phyloP scores from a whole-genome alignment of 1,140 invertebrate genomes.

The Vollenhovia emeryi region DNA sequence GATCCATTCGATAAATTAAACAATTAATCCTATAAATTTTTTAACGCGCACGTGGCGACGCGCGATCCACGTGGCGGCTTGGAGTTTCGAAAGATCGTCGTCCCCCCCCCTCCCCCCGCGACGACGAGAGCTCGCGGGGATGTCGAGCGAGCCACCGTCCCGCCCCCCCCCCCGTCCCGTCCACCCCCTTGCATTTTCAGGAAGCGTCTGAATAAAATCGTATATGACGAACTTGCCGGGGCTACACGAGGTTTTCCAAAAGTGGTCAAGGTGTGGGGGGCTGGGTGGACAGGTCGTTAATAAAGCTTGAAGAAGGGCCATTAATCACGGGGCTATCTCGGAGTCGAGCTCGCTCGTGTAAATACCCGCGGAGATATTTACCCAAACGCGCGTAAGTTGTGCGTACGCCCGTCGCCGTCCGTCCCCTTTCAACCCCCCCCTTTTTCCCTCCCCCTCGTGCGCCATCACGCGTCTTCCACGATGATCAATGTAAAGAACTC shows the following conservation, averaged over 20 bases:
- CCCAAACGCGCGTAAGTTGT: slow-evolving; percentile 69
- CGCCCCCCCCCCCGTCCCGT: no score
- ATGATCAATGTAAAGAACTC: slow-evolving; percentile 51
- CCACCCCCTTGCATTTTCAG: not conserved
- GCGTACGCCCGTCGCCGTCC: slow-evolving; percentile 34
- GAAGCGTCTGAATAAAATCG: slow-evolving; percentile 55
- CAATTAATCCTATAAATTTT: not conserved
- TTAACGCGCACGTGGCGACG: not conserved
- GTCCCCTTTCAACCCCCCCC: slow-evolving; percentile 19
- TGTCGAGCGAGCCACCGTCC: no score
- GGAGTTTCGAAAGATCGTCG: not conserved
- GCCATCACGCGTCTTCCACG: slow-evolving; percentile 48
- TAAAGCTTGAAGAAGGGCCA: slow-evolving; percentile 78
- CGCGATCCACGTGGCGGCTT: not conserved
- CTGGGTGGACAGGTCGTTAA: slow-evolving; percentile 75
- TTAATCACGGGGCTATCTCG: slow-evolving; percentile 81
- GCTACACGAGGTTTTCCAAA: slow-evolving; percentile 56
- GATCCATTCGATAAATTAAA: not conserved
- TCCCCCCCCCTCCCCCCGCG: no score
- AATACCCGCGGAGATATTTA: slow-evolving; percentile 77
- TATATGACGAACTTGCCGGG: slow-evolving; percentile 19
- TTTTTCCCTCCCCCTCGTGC: not conserved
- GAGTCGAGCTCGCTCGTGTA: slow-evolving; percentile 69
- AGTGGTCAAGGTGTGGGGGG: slow-evolving; percentile 50
- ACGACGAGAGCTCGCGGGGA: not conserved